Evolutionary conservation across 1,140 invertebrate genomes (phyloP).

Genomic region (Lucilia cuprina): DNA sequence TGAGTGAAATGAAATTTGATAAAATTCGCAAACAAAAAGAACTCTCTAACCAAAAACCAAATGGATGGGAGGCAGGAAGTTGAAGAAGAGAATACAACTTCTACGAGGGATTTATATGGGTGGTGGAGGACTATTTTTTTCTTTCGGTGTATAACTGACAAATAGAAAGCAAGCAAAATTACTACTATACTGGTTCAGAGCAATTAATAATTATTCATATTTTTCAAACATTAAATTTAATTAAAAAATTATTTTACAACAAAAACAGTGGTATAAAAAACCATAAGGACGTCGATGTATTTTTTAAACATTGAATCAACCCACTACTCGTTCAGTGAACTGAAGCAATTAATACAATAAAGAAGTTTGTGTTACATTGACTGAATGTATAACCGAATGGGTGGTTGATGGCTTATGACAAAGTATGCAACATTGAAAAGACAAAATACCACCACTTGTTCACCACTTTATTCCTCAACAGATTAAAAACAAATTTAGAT

Average conservation of each 20-base stretch:
- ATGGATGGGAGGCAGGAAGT: background rate
- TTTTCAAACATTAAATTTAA: constrained; percentile 38
- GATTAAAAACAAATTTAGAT: background rate
- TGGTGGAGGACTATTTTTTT: background rate
- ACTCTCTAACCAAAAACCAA: background rate
- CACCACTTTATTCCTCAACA: background rate
- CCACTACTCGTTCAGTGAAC: background rate
- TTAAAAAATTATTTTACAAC: constrained; percentile 37
- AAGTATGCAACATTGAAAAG: background rate
- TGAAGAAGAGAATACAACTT: background rate
- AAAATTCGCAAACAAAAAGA: background rate
- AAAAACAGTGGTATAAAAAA: constrained; percentile 4
- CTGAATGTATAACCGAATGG: background rate
- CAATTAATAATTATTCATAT: constrained; percentile 39
- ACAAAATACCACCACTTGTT: background rate
- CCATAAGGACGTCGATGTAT: constrained; percentile 1
- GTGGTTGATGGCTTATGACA: background rate
- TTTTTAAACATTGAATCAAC: background rate
- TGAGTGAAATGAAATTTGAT: background rate
- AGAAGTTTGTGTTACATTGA: background rate
- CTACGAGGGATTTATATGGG: background rate
- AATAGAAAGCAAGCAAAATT: background rate
- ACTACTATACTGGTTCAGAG: background rate
- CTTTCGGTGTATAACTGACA: background rate
- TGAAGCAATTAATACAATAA: background rate